Evolutionary conservation across 2,888 invertebrate genomes (phyloP).

Genomic region (Lordiphosa fenestrarum): DNA sequence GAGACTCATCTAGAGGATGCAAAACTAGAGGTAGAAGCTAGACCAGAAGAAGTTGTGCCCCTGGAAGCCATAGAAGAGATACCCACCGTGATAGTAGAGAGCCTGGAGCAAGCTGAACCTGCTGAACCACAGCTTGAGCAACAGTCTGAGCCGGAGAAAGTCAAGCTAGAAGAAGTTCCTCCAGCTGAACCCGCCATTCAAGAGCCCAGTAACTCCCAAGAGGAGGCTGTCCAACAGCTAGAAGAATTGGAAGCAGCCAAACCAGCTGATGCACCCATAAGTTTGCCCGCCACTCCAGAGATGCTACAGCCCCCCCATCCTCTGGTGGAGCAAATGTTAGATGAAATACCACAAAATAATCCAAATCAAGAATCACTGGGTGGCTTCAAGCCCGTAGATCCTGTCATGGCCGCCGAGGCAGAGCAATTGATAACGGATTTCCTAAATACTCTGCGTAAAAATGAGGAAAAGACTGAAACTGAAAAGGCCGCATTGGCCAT

Average conservation of each 20-base stretch:
- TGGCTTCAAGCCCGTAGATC: conserved; percentile 76
- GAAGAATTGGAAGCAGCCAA: conserved; percentile 54
- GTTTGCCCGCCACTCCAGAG: conserved; percentile 58
- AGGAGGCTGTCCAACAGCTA: conserved; percentile 30
- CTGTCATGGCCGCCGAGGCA: conserved; percentile 75
- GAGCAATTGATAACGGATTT: conserved; percentile 78
- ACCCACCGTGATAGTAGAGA: conserved; percentile 63
- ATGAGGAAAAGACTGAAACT: conserved; percentile 66
- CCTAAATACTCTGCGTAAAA: conserved; percentile 71
- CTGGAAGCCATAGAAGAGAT: conserved; percentile 68
- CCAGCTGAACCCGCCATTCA: background rate
- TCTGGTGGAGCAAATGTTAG: conserved; percentile 61
- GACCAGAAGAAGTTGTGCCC: conserved; percentile 31
- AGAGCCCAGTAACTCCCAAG: conserved; percentile 36
- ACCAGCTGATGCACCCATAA: conserved; percentile 57
- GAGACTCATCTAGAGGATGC: conserved; percentile 40
- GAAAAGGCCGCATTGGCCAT: conserved; percentile 41
- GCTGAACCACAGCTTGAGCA: background rate
- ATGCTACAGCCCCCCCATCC: conserved; percentile 61
- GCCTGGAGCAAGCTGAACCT: conserved; percentile 19
- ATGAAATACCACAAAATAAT: conserved; percentile 19
- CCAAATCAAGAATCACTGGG: conserved; percentile 58
- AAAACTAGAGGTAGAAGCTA: conserved; percentile 1
- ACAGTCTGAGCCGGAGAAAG: conserved; percentile 7
- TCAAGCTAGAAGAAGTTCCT: background rate